Percentiles rank a stretch among this genome's conserved stretches.
Evolutionary conservation across 2,797 vertebrate species (phyloP).

Genomic region (Nasua narica): DNA sequence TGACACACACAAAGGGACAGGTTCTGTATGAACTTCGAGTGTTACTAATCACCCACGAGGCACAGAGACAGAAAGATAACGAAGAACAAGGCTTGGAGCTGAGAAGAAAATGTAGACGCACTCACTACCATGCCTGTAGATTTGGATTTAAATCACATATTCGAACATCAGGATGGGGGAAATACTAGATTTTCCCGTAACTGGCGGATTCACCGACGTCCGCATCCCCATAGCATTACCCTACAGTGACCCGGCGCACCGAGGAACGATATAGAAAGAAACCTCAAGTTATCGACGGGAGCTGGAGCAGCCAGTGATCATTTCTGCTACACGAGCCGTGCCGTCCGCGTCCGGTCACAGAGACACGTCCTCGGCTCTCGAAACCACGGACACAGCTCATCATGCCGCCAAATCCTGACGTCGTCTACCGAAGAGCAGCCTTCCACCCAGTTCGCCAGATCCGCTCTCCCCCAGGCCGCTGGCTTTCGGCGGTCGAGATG

Average conservation of each 20-base stretch:
- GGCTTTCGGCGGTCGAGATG: neutral
- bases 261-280: fast-evolving
- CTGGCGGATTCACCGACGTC: neutral
- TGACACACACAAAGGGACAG: fast-evolving
- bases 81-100: neutral
- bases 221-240: neutral
- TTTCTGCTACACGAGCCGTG: fast-evolving
- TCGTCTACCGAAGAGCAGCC: neutral
- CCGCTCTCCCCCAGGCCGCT: neutral
- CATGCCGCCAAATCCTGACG: neutral
- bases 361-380: neutral
- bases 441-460: fast-evolving
- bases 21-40: neutral
- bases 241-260: neutral
- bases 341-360: fast-evolving
- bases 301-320: neutral
- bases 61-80: neutral
- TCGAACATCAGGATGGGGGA: neutral
- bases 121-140: fast-evolving
- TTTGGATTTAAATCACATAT: neutral
- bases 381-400: fast-evolving
- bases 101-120: fast-evolving
- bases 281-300: neutral
- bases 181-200: neutral
- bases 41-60: neutral